Evolutionary conservation across 2,113 vertebrate genomes (phyloP).

Genomic region (Lepus americanus): DNA sequence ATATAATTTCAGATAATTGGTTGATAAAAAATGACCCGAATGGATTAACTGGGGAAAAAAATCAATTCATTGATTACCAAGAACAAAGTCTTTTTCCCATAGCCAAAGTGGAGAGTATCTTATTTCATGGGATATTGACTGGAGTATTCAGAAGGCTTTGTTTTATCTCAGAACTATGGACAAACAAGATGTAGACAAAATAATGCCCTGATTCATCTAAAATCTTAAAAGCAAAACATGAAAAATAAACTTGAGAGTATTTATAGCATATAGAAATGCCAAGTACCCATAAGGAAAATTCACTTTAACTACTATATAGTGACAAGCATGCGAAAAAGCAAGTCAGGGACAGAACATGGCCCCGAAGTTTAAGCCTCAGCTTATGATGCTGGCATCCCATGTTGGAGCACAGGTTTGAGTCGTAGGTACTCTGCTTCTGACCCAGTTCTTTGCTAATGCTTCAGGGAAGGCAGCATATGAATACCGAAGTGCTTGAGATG

Average conservation of each 20-base stretch:
- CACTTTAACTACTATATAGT: neutral
- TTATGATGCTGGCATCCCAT: too few relatives aligned
- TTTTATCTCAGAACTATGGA: neutral
- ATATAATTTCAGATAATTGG: slow-evolving; percentile 5
- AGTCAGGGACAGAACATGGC: too few relatives aligned
- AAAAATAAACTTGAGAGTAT: slow-evolving; percentile 38
- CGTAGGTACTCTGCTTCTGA: too few relatives aligned
- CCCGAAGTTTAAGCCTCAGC: too few relatives aligned
- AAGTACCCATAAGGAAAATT: neutral
- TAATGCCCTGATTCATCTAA: neutral
- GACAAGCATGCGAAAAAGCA: neutral
- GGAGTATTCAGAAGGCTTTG: neutral
- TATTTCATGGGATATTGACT: neutral
- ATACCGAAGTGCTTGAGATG: too few relatives aligned
- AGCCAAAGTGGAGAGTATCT: neutral
- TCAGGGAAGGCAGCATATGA: too few relatives aligned
- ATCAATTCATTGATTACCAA: slow-evolving; percentile 6
- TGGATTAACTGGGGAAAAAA: neutral
- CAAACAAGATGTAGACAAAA: neutral
- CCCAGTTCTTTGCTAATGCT: too few relatives aligned
- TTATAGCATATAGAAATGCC: neutral
- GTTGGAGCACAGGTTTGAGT: too few relatives aligned
- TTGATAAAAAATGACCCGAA: neutral
- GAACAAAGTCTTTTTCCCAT: neutral
- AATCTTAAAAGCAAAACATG: neutral